A percentile compares a stretch with the other conserved stretches of the same genome.
Evolutionary conservation across 1,140 invertebrate genomes (phyloP).

Genomic region (Tetramorium alpestre): DNA sequence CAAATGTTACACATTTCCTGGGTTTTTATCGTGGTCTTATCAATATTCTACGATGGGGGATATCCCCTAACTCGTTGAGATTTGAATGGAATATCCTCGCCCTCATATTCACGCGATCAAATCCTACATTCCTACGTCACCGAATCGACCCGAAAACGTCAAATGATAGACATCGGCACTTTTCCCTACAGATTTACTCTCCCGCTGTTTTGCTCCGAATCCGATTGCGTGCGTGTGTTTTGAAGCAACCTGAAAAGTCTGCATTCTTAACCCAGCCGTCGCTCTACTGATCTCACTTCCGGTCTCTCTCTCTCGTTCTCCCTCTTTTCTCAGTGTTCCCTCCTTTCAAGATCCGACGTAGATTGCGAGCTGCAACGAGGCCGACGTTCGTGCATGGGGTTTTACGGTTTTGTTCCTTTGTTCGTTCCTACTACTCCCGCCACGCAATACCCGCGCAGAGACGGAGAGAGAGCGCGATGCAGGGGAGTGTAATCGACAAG

Average conservation of each 20-base stretch:
- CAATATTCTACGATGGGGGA: neutral
- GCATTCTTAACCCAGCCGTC: slow-evolving; percentile 54
- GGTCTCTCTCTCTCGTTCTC: neutral
- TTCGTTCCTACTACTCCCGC: slow-evolving; percentile 46
- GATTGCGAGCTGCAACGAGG: slow-evolving; percentile 61
- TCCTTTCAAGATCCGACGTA: slow-evolving; percentile 67
- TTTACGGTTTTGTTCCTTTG: slow-evolving; percentile 71
- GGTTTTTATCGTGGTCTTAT: slow-evolving; percentile 12
- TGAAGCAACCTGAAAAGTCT: slow-evolving; percentile 31
- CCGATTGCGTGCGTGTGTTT: slow-evolving; percentile 44
- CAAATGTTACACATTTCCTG: neutral
- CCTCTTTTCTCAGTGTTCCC: slow-evolving; percentile 27
- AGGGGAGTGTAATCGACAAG: slow-evolving; percentile 30
- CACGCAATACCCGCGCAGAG: neutral
- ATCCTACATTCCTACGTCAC: slow-evolving; percentile 8
- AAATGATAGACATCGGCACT: slow-evolving; percentile 48
- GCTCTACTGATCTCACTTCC: slow-evolving; percentile 69
- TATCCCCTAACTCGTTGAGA: neutral
- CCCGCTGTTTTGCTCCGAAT: slow-evolving; percentile 36
- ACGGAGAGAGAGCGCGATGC: slow-evolving; percentile 13
- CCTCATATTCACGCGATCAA: slow-evolving; percentile 32
- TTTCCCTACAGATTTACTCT: slow-evolving; percentile 21
- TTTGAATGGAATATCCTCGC: neutral
- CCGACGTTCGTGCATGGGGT: slow-evolving; percentile 62
- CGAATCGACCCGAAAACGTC: slow-evolving; percentile 46